phyloP scores from a whole-genome alignment of 2,888 invertebrate genomes.

The Tholera decimalis region DNA sequence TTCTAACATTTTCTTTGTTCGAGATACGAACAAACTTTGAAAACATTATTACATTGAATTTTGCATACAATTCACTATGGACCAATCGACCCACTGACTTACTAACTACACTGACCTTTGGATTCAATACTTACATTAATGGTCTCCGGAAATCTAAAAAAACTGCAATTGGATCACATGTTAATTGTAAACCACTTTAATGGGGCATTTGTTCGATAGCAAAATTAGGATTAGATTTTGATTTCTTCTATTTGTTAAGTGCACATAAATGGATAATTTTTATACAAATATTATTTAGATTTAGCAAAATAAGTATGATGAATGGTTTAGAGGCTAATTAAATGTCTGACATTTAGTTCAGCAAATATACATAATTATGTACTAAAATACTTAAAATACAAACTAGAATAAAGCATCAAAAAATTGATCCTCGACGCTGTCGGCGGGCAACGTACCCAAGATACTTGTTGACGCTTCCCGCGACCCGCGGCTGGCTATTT shows the following conservation, averaged over 20 bases:
- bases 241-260: too few species aligned
- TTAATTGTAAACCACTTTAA: not conserved
- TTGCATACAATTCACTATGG: constrained; percentile 58
- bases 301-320: constrained; percentile 30
- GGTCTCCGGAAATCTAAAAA: not conserved
- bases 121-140: constrained; percentile 3
- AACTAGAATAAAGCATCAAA: too few species aligned
- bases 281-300: constrained; percentile 30
- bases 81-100: constrained; percentile 26
- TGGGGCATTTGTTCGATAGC: too few species aligned
- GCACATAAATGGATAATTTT: too few species aligned
- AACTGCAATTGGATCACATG: not conserved
- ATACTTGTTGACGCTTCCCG: too few species aligned
- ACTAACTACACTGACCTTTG: constrained; percentile 35
- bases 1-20: not conserved
- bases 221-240: not conserved
- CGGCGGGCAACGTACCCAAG: too few species aligned
- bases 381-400: too few species aligned
- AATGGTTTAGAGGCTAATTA: constrained; percentile 62
- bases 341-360: too few species aligned
- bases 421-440: too few species aligned
- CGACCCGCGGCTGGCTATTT: too few species aligned
- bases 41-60: constrained; percentile 21
- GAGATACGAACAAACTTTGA: not conserved
- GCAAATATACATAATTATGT: too few species aligned